Conservation (phyloP, 2,797 vertebrate species). For the Podarcis lilfordi region DNA sequence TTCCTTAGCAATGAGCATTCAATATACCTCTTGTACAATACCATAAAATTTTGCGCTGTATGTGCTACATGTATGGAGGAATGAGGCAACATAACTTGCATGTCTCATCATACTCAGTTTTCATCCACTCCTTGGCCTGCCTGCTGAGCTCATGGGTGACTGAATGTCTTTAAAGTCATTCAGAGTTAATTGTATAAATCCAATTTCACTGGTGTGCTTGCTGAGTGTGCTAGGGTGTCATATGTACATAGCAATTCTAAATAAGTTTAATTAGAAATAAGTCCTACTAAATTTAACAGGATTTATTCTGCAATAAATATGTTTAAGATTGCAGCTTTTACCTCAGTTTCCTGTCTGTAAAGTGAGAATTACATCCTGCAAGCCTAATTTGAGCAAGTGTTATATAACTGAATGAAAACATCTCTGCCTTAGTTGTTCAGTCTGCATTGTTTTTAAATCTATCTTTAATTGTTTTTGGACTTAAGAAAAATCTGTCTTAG, state of each 20-base stretch:
- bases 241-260: neutral
- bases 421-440: too few relatives aligned
- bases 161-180: slow-evolving; percentile 8
- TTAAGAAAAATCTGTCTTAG: too few relatives aligned
- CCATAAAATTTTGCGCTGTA: neutral
- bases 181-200: slow-evolving; percentile 16
- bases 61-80: slow-evolving; percentile 16
- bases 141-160: slow-evolving; percentile 9
- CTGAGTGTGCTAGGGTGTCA: neutral
- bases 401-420: neutral
- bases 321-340: neutral
- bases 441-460: too few relatives aligned
- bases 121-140: neutral
- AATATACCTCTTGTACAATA: neutral
- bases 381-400: neutral
- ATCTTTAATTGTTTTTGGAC: too few relatives aligned
- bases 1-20: neutral
- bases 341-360: neutral
- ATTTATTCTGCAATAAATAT: neutral
- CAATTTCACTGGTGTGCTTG: neutral
- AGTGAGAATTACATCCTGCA: neutral
- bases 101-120: neutral
- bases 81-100: neutral
- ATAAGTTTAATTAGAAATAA: neutral
- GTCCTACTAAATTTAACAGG: neutral